Percentiles rank a stretch among this genome's conserved stretches.
These are phyloP conservation scores for Axis porcinus DNA, from an alignment of 2,113 vertebrate genomes.

Conservation along the genomic window DNA sequence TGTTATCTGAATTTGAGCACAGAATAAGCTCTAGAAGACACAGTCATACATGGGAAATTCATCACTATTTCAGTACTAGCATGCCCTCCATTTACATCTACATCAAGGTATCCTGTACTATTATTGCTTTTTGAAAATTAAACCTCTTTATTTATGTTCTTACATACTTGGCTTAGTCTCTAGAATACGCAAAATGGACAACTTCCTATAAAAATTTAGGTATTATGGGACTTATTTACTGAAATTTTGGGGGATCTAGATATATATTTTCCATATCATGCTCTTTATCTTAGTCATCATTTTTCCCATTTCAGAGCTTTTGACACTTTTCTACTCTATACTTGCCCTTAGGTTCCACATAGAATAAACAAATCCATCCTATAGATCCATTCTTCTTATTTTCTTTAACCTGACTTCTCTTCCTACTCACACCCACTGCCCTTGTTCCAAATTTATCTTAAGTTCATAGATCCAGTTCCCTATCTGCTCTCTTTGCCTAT, in stretches of 20 bases:
- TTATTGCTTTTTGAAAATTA: background rate
- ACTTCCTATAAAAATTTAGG: background rate
- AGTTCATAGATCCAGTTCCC: background rate
- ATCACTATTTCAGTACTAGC: background rate
- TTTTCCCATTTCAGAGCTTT: background rate
- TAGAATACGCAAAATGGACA: background rate
- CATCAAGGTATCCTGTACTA: background rate
- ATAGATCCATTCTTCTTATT: background rate
- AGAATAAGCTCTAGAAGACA: background rate
- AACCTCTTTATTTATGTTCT: background rate
- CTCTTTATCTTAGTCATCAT: background rate
- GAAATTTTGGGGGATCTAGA: background rate
- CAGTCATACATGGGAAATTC: background rate
- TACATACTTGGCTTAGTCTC: background rate
- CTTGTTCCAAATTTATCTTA: background rate
- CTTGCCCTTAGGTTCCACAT: background rate
- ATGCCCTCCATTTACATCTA: background rate
- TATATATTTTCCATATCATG: background rate
- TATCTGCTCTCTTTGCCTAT: background rate
- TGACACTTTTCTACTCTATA: background rate
- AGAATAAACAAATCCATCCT: background rate
- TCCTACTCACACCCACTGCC: rapidly evolving
- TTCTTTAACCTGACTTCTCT: background rate
- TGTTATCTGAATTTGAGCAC: background rate
- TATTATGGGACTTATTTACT: background rate